phyloP scores from a whole-genome alignment of 2,888 invertebrate genomes.

The Iphiclides podalirius region DNA sequence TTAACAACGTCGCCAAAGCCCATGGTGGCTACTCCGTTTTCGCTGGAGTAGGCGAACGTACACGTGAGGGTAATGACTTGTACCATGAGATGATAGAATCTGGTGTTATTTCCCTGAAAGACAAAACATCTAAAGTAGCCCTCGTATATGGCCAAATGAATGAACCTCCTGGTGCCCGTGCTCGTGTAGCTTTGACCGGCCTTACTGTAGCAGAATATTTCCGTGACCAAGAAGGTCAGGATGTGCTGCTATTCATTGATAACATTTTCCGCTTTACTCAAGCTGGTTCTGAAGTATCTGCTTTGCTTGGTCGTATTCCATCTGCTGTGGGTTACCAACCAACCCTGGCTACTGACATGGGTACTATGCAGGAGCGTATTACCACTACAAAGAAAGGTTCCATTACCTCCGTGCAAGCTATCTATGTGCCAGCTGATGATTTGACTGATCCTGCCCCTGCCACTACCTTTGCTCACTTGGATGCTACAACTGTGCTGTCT shows the following conservation, averaged over 20 bases:
- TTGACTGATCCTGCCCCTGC: conserved; percentile 98
- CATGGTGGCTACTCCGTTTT: conserved; percentile 95
- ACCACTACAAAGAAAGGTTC: conserved; percentile 95
- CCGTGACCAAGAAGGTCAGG: conserved; percentile 96
- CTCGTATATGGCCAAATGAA: conserved; percentile 98
- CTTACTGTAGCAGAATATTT: conserved; percentile 97
- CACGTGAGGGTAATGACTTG: conserved; percentile 97
- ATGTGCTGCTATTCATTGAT: conserved; percentile 97
- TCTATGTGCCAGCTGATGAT: conserved; percentile 97
- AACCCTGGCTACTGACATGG: conserved; percentile 97
- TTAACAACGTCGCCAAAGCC: conserved; percentile 97
- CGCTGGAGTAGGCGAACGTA: conserved; percentile 92
- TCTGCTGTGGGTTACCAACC: conserved; percentile 98
- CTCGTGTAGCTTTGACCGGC: conserved; percentile 95
- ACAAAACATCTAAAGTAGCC: conserved; percentile 94
- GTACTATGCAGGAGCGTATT: conserved; percentile 98
- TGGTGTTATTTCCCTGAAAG: conserved; percentile 94
- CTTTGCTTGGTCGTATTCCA: conserved; percentile 96
- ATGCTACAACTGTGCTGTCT: conserved; percentile 96
- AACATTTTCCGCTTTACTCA: conserved; percentile 98
- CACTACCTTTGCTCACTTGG: conserved; percentile 97
- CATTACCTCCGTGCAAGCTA: conserved; percentile 95
- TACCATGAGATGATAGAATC: conserved; percentile 98
- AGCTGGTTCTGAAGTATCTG: conserved; percentile 94
- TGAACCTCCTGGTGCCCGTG: conserved; percentile 97